Conservation (phyloP, 2,113 vertebrate species). For the Urocitellus parryii region DNA sequence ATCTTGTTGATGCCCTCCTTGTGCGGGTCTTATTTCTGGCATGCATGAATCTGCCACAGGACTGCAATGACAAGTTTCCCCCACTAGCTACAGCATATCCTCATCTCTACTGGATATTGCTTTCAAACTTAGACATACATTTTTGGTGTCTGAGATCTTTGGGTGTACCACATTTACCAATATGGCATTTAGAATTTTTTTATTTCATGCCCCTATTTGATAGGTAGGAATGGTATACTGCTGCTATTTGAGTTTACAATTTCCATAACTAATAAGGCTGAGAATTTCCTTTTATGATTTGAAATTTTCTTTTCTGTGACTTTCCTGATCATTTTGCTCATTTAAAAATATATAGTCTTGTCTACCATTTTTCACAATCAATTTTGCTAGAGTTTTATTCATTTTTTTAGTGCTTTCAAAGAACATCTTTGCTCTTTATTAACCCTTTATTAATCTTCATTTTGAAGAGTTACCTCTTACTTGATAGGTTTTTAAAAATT, state of each 20-base stretch:
- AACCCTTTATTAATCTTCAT: neutral
- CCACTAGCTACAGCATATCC: neutral
- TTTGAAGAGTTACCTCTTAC: neutral
- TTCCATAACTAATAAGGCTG: neutral
- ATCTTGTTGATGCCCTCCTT: neutral
- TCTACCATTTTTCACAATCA: neutral
- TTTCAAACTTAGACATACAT: neutral
- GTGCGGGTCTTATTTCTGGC: neutral
- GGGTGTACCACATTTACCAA: neutral
- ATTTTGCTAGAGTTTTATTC: neutral
- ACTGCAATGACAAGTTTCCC: neutral
- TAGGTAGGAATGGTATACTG: neutral
- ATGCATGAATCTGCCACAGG: neutral
- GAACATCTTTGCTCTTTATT: neutral
- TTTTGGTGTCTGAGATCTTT: neutral
- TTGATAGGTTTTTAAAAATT: neutral
- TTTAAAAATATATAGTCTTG: neutral
- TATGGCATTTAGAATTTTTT: neutral
- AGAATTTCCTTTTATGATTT: neutral
- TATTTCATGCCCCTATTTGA: neutral
- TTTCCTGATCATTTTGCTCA: neutral
- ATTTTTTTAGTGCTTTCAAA: neutral
- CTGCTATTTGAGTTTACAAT: neutral
- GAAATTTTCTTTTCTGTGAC: neutral
- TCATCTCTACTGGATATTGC: neutral